Percentiles rank a stretch among this genome's conserved stretches.
Conservation (phyloP, 2,888 invertebrate genomes). For the Palloptera scutellata region DNA sequence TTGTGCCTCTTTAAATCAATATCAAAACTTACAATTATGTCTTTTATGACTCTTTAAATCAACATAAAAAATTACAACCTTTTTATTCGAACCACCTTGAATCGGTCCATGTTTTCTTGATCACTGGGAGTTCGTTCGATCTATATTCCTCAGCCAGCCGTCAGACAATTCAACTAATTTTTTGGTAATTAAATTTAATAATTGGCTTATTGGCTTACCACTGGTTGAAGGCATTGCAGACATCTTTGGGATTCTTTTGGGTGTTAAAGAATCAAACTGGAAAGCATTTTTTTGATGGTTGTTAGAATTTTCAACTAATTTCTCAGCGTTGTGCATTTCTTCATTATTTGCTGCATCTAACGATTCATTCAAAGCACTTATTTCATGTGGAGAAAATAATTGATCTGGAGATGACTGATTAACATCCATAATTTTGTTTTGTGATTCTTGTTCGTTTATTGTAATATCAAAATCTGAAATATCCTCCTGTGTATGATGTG, state of each 20-base stretch:
- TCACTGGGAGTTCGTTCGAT: too few species aligned
- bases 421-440: slow-evolving; percentile 40
- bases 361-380: slow-evolving; percentile 38
- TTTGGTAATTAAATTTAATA: slow-evolving; percentile 2
- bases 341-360: slow-evolving; percentile 38
- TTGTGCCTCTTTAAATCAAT: too few species aligned
- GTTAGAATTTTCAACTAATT: slow-evolving; percentile 60
- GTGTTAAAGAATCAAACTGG: slow-evolving; percentile 64
- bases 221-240: slow-evolving; percentile 16
- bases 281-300: slow-evolving; percentile 63
- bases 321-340: slow-evolving; percentile 63
- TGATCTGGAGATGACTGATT: slow-evolving; percentile 43
- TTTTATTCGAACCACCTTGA: too few species aligned
- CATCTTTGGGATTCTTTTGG: slow-evolving; percentile 49
- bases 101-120: too few species aligned
- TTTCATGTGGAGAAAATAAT: slow-evolving; percentile 44
- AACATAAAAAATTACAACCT: too few species aligned
- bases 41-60: too few species aligned
- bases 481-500: neutral
- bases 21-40: too few species aligned
- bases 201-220: slow-evolving; percentile 21
- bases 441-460: slow-evolving; percentile 45
- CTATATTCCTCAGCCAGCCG: too few species aligned
- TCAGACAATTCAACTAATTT: too few species aligned
- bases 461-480: slow-evolving; percentile 43